Conservation (phyloP, 2,888 invertebrate genomes). For the Andrena bucephala region DNA sequence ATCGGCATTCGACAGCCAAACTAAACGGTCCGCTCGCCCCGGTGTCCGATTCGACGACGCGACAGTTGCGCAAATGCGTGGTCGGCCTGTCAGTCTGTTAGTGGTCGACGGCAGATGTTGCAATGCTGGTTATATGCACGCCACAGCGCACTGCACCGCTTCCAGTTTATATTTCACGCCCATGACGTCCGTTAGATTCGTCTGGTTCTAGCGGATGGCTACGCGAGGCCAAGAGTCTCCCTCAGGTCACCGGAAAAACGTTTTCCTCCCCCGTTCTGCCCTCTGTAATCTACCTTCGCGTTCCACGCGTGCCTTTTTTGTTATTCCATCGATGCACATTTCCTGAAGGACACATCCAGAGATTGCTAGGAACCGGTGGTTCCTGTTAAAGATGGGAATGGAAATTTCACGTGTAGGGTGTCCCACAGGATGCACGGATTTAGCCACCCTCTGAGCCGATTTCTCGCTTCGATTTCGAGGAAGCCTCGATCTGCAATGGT, state of each 20-base stretch:
- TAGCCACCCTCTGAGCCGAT: no score
- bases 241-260: slow-evolving; percentile 35
- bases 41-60: slow-evolving; percentile 61
- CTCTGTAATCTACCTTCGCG: slow-evolving; percentile 14
- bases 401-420: no score
- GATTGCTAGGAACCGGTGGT: no score
- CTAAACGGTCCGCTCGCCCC: slow-evolving; percentile 54
- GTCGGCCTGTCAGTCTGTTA: slow-evolving; percentile 73
- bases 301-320: slow-evolving; percentile 34
- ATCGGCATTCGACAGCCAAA: slow-evolving; percentile 57
- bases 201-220: background rate
- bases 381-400: no score
- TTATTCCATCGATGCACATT: slow-evolving; percentile 22
- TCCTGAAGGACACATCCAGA: background rate
- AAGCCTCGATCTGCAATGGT: no score
- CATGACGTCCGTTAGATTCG: slow-evolving; percentile 57
- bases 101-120: slow-evolving; percentile 79
- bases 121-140: slow-evolving; percentile 71
- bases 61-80: slow-evolving; percentile 80
- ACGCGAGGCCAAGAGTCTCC: slow-evolving; percentile 3
- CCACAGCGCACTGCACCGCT: slow-evolving; percentile 53
- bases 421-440: no score
- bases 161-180: slow-evolving; percentile 71
- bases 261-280: slow-evolving; percentile 21
- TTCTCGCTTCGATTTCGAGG: no score